Evolutionary conservation across 2,888 invertebrate species (phyloP).

Genomic region (Melanostoma scalare): DNA sequence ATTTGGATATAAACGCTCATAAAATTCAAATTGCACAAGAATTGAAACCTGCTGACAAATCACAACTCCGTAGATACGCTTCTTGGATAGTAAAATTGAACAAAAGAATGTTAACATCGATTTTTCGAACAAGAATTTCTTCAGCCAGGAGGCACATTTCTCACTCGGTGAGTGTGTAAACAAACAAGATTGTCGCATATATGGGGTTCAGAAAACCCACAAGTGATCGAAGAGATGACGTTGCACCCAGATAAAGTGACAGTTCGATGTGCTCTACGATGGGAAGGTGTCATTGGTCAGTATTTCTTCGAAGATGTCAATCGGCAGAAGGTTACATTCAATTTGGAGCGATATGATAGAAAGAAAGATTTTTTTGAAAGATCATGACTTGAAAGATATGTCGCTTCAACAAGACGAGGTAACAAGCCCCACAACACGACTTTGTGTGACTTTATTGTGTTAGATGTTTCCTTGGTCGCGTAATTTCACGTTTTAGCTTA

Average conservation of each 20-base stretch:
- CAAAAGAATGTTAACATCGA: no score
- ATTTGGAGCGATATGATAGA: background rate
- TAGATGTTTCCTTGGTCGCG: no score
- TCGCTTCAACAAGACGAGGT: background rate
- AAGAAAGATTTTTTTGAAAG: background rate
- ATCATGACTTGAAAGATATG: background rate
- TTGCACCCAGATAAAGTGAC: background rate
- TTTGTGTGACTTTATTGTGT: no score
- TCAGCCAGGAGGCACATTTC: no score
- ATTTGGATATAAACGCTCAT: no score
- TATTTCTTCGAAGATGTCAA: background rate
- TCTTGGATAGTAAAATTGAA: no score
- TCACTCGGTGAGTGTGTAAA: no score
- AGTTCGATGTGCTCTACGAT: background rate
- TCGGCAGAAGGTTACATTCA: background rate
- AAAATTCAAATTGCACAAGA: no score
- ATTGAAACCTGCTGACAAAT: no score
- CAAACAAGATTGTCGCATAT: no score
- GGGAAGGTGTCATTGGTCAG: background rate
- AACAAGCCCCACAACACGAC: conserved; percentile 5
- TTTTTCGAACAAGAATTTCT: no score
- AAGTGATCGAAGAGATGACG: background rate
- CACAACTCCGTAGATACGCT: no score
- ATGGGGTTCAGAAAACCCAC: background rate
- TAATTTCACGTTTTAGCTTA: background rate